A percentile compares a stretch with the other conserved stretches of the same genome.
These are phyloP conservation scores for Chaetophractus vellerosus DNA, from an alignment of 2,797 vertebrate genomes.

Conservation along the genomic window DNA sequence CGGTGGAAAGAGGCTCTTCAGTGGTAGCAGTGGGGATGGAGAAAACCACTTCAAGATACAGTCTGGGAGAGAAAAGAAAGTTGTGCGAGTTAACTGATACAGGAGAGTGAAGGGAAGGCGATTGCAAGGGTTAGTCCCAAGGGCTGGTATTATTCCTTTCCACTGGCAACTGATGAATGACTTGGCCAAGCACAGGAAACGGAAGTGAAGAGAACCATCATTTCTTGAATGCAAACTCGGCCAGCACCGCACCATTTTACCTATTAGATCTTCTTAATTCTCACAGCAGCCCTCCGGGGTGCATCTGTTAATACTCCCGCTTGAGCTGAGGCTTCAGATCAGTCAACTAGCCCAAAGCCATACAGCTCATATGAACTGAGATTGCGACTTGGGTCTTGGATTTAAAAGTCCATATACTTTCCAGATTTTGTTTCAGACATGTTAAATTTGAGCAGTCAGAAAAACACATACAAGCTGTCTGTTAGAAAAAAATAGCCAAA, in stretches of 20 bases:
- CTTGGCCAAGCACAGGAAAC: not conserved
- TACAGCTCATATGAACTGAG: not conserved
- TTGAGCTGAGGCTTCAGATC: not conserved
- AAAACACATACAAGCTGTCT: not conserved
- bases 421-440: not conserved
- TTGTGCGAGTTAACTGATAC: not conserved
- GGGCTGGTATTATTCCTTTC: not conserved
- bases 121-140: not conserved
- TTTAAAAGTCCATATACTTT: not conserved
- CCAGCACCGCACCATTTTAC: not conserved
- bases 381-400: not conserved
- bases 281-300: not conserved
- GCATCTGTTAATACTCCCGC: not conserved
- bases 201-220: not conserved
- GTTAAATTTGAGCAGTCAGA: conserved; percentile 34
- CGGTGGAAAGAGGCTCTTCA: not conserved
- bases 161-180: not conserved
- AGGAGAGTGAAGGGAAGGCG: not conserved
- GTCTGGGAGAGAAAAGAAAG: not conserved
- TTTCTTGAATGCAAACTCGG: not conserved
- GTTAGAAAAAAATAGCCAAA: not conserved
- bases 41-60: not conserved
- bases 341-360: not conserved
- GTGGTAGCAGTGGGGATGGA: not conserved
- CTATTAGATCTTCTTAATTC: not conserved